phyloP scores from a whole-genome alignment of 2,888 invertebrate genomes.

The Amphiduros pacificus region DNA sequence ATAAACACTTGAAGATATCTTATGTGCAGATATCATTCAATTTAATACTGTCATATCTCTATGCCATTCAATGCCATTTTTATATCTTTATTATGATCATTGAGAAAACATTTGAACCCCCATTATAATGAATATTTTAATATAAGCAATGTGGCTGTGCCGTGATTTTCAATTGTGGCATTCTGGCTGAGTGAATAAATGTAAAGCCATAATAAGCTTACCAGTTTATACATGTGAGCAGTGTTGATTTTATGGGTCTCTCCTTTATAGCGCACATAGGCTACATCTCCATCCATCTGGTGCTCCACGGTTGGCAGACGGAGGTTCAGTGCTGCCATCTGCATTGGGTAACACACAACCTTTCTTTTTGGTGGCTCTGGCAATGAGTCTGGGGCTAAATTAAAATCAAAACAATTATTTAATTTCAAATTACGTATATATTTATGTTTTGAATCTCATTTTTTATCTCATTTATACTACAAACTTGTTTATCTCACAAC shows the following conservation, averaged over 20 bases:
- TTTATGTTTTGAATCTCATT: background rate
- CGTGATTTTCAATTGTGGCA: too few relatives aligned
- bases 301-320: constrained; percentile 85
- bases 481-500: background rate
- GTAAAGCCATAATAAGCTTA: constrained; percentile 58
- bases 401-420: too few relatives aligned
- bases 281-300: constrained; percentile 60
- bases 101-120: too few relatives aligned
- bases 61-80: too few relatives aligned
- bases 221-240: constrained; percentile 88
- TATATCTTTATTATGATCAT: background rate
- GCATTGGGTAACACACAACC: constrained; percentile 94
- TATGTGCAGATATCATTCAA: too few relatives aligned
- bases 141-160: too few relatives aligned
- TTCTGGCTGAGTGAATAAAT: too few relatives aligned
- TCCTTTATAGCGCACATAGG: constrained; percentile 79
- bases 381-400: constrained; percentile 3
- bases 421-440: too few relatives aligned
- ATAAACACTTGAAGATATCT: too few relatives aligned
- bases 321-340: constrained; percentile 84
- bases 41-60: too few relatives aligned
- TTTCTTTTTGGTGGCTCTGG: constrained; percentile 65
- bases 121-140: too few relatives aligned
- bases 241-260: constrained; percentile 83
- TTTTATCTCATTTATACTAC: background rate